Evolutionary conservation across 2,797 vertebrate genomes (phyloP).

Genomic region (Odontamblyopus lacepedii): DNA sequence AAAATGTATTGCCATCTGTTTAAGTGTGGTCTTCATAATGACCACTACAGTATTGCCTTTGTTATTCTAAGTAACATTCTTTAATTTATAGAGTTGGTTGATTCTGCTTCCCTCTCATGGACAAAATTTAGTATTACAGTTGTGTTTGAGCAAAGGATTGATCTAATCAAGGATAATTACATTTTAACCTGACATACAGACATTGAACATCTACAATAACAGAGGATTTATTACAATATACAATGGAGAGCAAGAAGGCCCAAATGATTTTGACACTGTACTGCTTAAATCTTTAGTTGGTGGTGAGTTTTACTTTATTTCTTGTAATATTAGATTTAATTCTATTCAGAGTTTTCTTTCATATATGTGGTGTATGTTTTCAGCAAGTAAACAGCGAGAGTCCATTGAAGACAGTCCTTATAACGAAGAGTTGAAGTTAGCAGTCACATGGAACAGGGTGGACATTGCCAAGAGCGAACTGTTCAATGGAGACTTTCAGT

Average conservation of each 20-base stretch:
- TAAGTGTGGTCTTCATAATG: neutral
- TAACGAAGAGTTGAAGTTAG: slow-evolving; percentile 86
- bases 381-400: slow-evolving; percentile 79
- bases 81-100: neutral
- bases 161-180: neutral
- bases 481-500: slow-evolving; percentile 87
- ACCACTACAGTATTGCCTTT: neutral
- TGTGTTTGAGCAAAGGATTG: neutral
- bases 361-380: slow-evolving; percentile 15
- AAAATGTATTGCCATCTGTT: neutral
- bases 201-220: slow-evolving; percentile 83
- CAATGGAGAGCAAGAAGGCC: slow-evolving; percentile 80
- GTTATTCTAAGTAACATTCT: neutral
- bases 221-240: slow-evolving; percentile 84
- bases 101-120: slow-evolving; percentile 1
- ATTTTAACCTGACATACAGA: slow-evolving; percentile 55
- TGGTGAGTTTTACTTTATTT: slow-evolving; percentile 63
- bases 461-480: slow-evolving; percentile 92
- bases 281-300: slow-evolving; percentile 85
- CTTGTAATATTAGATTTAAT: neutral
- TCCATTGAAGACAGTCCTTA: slow-evolving; percentile 73
- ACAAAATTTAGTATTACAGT: neutral
- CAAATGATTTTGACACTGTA: slow-evolving; percentile 88
- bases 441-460: slow-evolving; percentile 91
- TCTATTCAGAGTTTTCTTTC: neutral